phyloP scores from a whole-genome alignment of 2,888 invertebrate species.

The Tholera decimalis region DNA sequence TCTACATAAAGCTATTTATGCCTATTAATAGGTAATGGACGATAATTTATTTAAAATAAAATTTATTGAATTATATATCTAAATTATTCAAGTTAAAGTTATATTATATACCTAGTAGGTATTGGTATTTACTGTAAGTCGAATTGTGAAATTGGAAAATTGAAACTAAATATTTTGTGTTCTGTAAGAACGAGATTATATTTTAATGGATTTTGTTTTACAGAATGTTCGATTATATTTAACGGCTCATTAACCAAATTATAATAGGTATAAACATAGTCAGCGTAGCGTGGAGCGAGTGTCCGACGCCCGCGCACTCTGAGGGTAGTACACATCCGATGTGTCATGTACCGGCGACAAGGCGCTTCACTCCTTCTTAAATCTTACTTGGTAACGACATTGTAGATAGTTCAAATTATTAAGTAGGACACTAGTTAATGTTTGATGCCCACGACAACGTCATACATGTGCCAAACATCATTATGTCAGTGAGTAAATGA shows the following conservation, averaged over 20 bases:
- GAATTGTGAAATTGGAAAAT: conserved; percentile 53
- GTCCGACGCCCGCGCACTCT: not conserved
- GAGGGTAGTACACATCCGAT: not conserved
- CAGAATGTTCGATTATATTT: conserved; percentile 31
- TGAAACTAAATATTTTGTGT: conserved; percentile 55
- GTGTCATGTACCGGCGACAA: not conserved
- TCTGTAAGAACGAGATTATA: conserved; percentile 58
- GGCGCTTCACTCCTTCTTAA: conserved; percentile 31
- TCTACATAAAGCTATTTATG: conserved; percentile 74
- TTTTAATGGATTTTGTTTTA: conserved; percentile 39
- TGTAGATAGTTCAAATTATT: conserved; percentile 66
- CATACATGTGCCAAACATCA: conserved; percentile 83
- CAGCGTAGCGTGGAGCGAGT: conserved; percentile 14
- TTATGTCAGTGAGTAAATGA: conserved; percentile 62
- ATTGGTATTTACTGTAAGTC: conserved; percentile 61
- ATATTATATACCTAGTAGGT: conserved; percentile 53
- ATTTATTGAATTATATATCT: conserved; percentile 68
- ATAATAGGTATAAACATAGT: conserved; percentile 21
- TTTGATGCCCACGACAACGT: conserved; percentile 56
- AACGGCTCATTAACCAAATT: conserved; percentile 21
- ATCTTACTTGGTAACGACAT: conserved; percentile 50
- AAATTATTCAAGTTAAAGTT: conserved; percentile 64
- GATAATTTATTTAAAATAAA: conserved; percentile 71
- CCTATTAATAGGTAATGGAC: conserved; percentile 76
- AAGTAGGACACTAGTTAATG: conserved; percentile 62